These are phyloP conservation scores for Pomatostomus ruficeps DNA, from an alignment of 2,113 vertebrate species.

Conservation along the genomic window DNA sequence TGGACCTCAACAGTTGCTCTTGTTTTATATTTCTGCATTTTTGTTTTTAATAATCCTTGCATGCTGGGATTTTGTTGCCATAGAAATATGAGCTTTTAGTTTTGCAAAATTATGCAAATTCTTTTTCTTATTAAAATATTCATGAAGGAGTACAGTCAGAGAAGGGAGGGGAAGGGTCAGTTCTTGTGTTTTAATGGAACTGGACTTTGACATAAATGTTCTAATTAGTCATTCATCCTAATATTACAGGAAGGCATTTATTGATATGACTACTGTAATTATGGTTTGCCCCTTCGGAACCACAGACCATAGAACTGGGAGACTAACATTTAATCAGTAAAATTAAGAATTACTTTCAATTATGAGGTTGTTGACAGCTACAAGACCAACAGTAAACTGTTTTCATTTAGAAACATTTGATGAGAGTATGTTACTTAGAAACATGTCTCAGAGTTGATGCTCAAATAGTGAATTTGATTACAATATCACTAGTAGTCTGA, in stretches of 20 bases:
- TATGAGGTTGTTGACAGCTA: not conserved
- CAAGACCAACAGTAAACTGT: not conserved
- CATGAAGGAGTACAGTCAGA: not conserved
- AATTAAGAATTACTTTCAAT: constrained; percentile 22
- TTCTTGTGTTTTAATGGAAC: not conserved
- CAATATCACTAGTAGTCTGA: not conserved
- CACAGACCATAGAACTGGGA: not conserved
- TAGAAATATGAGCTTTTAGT: constrained; percentile 17
- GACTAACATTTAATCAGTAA: constrained; percentile 4
- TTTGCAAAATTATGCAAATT: constrained; percentile 21
- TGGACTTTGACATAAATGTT: not conserved
- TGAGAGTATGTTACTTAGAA: not conserved
- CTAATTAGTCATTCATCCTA: not conserved
- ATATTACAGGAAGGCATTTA: not conserved
- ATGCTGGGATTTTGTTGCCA: constrained; percentile 28
- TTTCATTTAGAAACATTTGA: not conserved
- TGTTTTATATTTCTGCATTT: not conserved
- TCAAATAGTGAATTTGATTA: not conserved
- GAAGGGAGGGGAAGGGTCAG: not conserved
- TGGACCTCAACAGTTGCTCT: not conserved
- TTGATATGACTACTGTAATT: not conserved
- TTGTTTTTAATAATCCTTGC: not conserved
- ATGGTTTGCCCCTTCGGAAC: not conserved
- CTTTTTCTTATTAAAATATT: not conserved
- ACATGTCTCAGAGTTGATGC: not conserved